Evolutionary conservation across 2,888 invertebrate genomes (phyloP).

Genomic region (Lumbricus terrestris): DNA sequence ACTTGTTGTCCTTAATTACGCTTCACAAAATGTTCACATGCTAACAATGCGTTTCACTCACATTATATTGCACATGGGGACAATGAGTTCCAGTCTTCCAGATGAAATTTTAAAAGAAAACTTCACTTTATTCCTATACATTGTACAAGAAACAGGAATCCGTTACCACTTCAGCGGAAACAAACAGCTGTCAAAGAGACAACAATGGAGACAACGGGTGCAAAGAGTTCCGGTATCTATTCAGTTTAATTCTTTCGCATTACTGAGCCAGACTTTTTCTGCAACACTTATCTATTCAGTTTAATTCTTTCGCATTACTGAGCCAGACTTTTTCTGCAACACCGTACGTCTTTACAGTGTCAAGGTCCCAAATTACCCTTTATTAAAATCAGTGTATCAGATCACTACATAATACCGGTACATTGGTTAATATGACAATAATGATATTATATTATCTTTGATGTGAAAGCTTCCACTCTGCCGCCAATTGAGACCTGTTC

Average conservation of each 20-base stretch:
- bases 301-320: neutral
- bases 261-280: neutral
- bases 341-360: neutral
- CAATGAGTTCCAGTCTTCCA: neutral
- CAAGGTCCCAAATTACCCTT: neutral
- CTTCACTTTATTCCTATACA: neutral
- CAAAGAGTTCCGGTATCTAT: neutral
- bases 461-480: neutral
- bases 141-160: neutral
- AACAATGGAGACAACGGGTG: neutral
- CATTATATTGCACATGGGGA: no score
- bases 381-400: neutral
- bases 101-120: neutral
- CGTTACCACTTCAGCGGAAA: neutral
- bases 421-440: neutral
- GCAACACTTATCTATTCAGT: no score
- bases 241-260: neutral
- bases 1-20: no score
- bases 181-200: neutral
- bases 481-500: no score
- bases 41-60: no score
- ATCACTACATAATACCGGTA: no score
- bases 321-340: neutral
- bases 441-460: neutral
- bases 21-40: no score